Evolutionary conservation across 2,797 vertebrate species (phyloP).

Genomic region (Pseudotriccus pelzelni): DNA sequence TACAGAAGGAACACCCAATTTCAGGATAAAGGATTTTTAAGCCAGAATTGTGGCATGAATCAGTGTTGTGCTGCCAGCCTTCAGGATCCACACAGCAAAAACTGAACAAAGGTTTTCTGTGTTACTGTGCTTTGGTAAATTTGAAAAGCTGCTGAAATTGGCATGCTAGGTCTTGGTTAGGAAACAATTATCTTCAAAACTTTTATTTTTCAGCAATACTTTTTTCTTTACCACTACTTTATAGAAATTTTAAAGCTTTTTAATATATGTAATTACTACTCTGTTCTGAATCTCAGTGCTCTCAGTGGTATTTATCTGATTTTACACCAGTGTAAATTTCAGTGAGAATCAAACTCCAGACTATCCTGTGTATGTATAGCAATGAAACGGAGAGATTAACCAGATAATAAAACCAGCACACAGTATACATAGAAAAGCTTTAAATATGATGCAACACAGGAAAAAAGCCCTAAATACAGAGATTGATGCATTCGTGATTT

Average conservation of each 20-base stretch:
- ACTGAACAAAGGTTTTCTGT: constrained; percentile 37
- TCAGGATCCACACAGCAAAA: background rate
- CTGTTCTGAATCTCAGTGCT: background rate
- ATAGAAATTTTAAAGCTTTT: background rate
- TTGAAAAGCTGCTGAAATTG: constrained; percentile 19
- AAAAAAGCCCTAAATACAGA: background rate
- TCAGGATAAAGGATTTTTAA: background rate
- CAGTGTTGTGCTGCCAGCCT: background rate
- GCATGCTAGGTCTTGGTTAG: constrained; percentile 18
- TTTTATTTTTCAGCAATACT: background rate
- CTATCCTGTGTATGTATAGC: background rate
- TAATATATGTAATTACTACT: background rate
- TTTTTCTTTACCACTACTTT: background rate
- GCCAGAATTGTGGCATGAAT: background rate
- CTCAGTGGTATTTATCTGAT: background rate
- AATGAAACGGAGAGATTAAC: background rate
- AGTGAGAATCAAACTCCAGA: background rate
- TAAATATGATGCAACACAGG: background rate
- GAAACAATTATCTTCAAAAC: constrained; percentile 27
- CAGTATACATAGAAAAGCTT: background rate
- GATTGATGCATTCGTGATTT: background rate
- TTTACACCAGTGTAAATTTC: background rate
- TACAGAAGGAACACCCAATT: background rate
- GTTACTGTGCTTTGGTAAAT: constrained; percentile 24
- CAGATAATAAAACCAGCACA: background rate